These are phyloP conservation scores for Callosobruchus maculatus DNA, from an alignment of 2,888 invertebrate species.

Conservation along the genomic window DNA sequence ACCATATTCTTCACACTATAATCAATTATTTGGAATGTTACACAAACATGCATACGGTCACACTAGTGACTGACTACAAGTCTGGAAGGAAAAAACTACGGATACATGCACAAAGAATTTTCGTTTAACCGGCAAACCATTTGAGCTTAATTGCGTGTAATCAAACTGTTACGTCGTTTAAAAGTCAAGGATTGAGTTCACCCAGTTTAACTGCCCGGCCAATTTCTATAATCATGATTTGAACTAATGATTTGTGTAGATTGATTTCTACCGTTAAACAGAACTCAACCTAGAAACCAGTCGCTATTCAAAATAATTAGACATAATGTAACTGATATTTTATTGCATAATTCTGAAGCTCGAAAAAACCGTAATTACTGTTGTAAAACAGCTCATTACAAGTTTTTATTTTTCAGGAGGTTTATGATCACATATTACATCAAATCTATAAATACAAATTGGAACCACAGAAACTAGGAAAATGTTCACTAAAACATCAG, in stretches of 20 bases:
- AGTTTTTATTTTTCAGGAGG: too few relatives aligned
- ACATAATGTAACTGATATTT: neutral
- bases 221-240: slow-evolving; percentile 3
- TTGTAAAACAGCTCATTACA: neutral
- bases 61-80: neutral
- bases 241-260: slow-evolving; percentile 1
- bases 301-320: too few relatives aligned
- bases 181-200: slow-evolving; percentile 13
- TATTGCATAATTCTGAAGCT: neutral
- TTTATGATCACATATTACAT: too few relatives aligned
- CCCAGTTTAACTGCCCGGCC: slow-evolving; percentile 5
- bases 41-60: too few relatives aligned
- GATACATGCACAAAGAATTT: neutral
- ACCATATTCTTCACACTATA: too few relatives aligned
- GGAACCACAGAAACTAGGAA: too few relatives aligned
- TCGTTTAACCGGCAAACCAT: neutral
- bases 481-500: too few relatives aligned
- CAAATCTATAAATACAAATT: too few relatives aligned
- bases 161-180: slow-evolving; percentile 6
- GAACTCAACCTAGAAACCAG: neutral
- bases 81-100: neutral
- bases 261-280: neutral
- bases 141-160: neutral
- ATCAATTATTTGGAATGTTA: too few relatives aligned
- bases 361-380: neutral